Conservation (phyloP, 2,888 invertebrate genomes). For the Drosophila seclusa region DNA sequence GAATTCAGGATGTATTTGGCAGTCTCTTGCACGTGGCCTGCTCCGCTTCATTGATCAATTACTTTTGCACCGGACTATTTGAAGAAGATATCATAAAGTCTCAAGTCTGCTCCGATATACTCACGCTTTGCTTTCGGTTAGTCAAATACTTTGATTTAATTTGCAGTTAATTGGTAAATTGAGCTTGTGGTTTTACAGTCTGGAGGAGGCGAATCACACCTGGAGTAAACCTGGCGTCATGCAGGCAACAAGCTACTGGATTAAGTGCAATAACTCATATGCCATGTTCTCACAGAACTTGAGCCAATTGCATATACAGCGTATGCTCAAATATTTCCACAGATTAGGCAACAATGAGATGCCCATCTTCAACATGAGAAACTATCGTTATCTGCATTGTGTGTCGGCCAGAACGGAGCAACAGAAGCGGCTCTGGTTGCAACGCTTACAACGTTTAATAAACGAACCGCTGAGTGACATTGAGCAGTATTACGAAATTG, state of each 20-base stretch:
- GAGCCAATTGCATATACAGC: slow-evolving; percentile 55
- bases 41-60: slow-evolving; percentile 30
- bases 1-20: slow-evolving; percentile 51
- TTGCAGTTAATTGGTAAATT: not conserved
- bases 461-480: slow-evolving; percentile 7
- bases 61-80: slow-evolving; percentile 46
- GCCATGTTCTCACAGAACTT: slow-evolving; percentile 53
- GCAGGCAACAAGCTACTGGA: slow-evolving; percentile 48
- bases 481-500: slow-evolving; percentile 67
- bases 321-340: slow-evolving; percentile 60
- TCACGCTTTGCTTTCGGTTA: slow-evolving; percentile 62
- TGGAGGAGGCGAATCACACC: slow-evolving; percentile 26
- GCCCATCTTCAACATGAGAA: slow-evolving; percentile 25
- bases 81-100: slow-evolving; percentile 41
- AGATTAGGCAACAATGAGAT: slow-evolving; percentile 11
- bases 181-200: slow-evolving; percentile 29
- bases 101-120: slow-evolving; percentile 63
- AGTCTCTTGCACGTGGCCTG: slow-evolving; percentile 41
- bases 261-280: slow-evolving; percentile 53
- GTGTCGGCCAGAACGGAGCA: slow-evolving; percentile 10
- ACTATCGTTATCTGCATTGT: slow-evolving; percentile 49
- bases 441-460: slow-evolving; percentile 35
- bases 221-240: slow-evolving; percentile 36
- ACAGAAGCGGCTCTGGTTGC: slow-evolving; percentile 25
- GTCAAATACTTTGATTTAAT: not conserved